These are phyloP conservation scores for Sander vitreus DNA, from an alignment of 2,113 vertebrate species.

Conservation along the genomic window DNA sequence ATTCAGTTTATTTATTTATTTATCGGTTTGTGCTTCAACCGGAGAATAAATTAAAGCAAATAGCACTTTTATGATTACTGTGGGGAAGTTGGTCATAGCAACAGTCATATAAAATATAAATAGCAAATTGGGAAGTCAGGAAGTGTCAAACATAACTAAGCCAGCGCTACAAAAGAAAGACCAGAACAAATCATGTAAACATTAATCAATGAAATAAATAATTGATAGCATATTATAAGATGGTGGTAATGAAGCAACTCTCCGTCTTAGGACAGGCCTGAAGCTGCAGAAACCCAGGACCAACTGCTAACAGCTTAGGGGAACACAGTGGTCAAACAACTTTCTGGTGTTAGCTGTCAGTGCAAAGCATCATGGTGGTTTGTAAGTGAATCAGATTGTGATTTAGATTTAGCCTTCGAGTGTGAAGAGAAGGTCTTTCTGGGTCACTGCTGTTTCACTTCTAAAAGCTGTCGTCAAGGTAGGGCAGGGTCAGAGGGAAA, in stretches of 20 bases:
- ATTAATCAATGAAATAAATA: slow-evolving; percentile 3
- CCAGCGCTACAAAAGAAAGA: slow-evolving; percentile 3
- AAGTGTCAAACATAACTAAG: slow-evolving; percentile 1
- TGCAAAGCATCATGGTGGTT: neutral
- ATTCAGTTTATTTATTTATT: neutral
- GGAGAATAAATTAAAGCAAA: slow-evolving; percentile 14
- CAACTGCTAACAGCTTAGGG: slow-evolving; percentile 3
- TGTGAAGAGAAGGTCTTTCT: slow-evolving; percentile 69
- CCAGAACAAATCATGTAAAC: neutral
- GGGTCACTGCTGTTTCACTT: slow-evolving; percentile 67
- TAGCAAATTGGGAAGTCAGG: neutral
- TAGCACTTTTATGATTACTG: slow-evolving; percentile 7
- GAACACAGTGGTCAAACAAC: slow-evolving; percentile 16
- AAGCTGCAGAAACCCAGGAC: neutral
- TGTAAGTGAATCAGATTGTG: slow-evolving; percentile 33
- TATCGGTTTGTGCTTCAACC: neutral
- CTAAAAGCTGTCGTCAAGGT: slow-evolving; percentile 44
- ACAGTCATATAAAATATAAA: slow-evolving; percentile 32
- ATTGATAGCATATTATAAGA: neutral
- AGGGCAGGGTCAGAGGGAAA: slow-evolving; percentile 20
- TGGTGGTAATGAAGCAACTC: neutral
- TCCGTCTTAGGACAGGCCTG: neutral
- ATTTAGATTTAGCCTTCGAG: slow-evolving; percentile 52
- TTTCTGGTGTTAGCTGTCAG: slow-evolving; percentile 44
- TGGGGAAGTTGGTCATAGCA: slow-evolving; percentile 12